A percentile compares a stretch with the other conserved stretches of the same genome.
Conservation (phyloP, 2,797 vertebrate species). For the Tadarida brasiliensis region DNA sequence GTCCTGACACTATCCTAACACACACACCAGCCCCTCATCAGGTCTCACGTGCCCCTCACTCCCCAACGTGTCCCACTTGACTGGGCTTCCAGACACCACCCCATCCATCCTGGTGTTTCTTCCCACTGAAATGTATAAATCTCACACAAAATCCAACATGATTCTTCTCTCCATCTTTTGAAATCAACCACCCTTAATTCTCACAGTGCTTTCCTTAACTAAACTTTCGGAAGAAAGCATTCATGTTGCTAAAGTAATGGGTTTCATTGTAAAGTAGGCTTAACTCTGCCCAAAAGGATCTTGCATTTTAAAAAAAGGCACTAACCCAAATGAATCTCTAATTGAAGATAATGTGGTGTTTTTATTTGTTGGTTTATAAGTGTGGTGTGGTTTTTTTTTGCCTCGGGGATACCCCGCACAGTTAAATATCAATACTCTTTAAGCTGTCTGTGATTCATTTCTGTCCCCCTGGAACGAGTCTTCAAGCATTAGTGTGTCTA, state of each 20-base stretch:
- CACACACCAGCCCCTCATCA: not conserved
- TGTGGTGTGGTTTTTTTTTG: not conserved
- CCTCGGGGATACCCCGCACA: not conserved
- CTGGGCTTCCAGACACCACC: not conserved
- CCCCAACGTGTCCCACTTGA: not conserved
- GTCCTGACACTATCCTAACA: not conserved
- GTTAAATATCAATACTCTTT: not conserved
- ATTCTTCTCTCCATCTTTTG: not conserved
- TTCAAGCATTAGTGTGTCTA: not conserved
- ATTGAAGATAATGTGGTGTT: not conserved
- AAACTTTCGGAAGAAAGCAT: not conserved
- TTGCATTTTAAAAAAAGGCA: not conserved
- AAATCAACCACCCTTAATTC: conserved; percentile 32
- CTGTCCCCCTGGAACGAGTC: not conserved
- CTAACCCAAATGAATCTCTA: conserved; percentile 30
- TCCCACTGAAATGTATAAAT: not conserved
- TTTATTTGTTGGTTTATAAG: conserved; percentile 54
- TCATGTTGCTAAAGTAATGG: not conserved
- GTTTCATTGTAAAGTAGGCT: not conserved
- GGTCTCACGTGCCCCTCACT: not conserved
- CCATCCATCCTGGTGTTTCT: not conserved
- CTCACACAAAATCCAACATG: conserved; percentile 31
- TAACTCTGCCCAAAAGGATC: not conserved
- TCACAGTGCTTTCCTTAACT: not conserved
- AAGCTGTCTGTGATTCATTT: not conserved